Conservation (phyloP, 2,113 vertebrate species). For the Ranitomeya variabilis region DNA sequence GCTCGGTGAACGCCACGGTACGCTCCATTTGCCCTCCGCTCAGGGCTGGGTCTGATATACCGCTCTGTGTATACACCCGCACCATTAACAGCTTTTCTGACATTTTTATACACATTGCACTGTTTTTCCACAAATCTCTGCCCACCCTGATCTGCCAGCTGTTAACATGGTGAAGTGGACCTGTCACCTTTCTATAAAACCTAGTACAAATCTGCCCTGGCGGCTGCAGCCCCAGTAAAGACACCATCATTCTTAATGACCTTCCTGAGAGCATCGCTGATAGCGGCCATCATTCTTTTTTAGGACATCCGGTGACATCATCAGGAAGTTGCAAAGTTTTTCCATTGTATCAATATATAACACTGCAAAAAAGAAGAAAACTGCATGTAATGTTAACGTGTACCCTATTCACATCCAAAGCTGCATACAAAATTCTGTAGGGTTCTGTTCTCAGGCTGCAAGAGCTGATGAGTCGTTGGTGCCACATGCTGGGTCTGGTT, state of each 20-base stretch:
- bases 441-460: too few species aligned
- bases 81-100: neutral
- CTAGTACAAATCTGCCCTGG: neutral
- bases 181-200: slow-evolving; percentile 10
- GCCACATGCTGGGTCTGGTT: neutral
- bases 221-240: neutral
- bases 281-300: neutral
- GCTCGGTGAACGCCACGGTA: neutral
- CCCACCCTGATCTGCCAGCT: slow-evolving; percentile 1
- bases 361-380: neutral
- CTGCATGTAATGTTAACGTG: neutral
- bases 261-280: neutral
- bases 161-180: slow-evolving; percentile 1
- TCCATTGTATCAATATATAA: neutral
- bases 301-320: neutral
- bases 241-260: neutral
- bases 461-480: neutral
- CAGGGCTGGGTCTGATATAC: neutral
- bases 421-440: neutral
- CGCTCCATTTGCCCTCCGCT: neutral
- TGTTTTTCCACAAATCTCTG: slow-evolving; percentile 17
- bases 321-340: neutral
- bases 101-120: slow-evolving; percentile 28
- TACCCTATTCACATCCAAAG: neutral
- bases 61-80: neutral